A percentile compares a stretch with the other conserved stretches of the same genome.
These are phyloP conservation scores for Tipula helvola DNA, from an alignment of 2,888 invertebrate species.

Conservation along the genomic window DNA sequence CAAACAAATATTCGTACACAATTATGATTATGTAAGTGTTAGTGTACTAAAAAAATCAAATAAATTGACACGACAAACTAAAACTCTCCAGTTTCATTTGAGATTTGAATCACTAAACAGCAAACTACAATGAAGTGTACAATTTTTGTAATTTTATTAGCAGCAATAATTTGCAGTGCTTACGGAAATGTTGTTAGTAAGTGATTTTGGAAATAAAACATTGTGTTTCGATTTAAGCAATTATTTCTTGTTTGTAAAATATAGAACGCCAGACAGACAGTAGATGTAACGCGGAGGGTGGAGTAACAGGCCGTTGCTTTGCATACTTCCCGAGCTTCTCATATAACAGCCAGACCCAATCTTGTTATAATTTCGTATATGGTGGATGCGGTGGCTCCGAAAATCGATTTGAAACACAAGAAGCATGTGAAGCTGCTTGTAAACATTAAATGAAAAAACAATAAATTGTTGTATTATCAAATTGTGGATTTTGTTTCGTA, in stretches of 20 bases:
- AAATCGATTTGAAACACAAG: background rate
- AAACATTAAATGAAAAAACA: background rate
- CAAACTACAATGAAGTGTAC: too few species aligned
- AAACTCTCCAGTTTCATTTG: too few species aligned
- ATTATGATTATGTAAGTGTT: too few species aligned
- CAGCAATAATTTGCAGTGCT: background rate
- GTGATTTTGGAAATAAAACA: background rate
- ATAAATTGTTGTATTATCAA: background rate
- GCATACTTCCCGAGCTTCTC: conserved; percentile 62
- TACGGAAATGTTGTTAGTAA: background rate
- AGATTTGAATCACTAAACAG: too few species aligned
- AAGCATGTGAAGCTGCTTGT: background rate
- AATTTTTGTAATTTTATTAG: too few species aligned
- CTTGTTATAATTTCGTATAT: background rate
- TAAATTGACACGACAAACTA: too few species aligned
- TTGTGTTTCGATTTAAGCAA: background rate
- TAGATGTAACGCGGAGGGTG: background rate
- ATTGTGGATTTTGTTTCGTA: background rate
- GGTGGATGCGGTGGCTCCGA: background rate
- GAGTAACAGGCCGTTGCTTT: conserved; percentile 54
- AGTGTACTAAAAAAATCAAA: too few species aligned
- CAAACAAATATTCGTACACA: too few species aligned
- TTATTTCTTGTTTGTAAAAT: background rate
- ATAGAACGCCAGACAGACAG: background rate
- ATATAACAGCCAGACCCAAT: conserved; percentile 45